phyloP scores from a whole-genome alignment of 2,113 vertebrate species.

The Thinocorus orbignyianus region DNA sequence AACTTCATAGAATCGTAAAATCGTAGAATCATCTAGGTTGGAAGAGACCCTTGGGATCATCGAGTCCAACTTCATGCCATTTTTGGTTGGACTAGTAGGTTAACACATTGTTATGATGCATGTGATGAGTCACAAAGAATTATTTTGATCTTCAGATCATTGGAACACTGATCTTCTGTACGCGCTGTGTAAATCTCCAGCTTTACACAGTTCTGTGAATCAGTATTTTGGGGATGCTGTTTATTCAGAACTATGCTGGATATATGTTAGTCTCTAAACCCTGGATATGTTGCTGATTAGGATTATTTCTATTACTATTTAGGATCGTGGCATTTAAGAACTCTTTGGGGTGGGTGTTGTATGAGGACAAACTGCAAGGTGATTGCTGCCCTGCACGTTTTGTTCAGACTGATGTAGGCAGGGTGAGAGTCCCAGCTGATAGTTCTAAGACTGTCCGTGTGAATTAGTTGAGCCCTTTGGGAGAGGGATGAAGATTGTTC shows the following conservation, averaged over 20 bases:
- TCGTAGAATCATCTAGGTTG: too few species aligned
- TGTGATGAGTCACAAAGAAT: background rate
- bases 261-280: background rate
- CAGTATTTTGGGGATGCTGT: background rate
- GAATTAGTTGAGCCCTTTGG: background rate
- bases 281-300: background rate
- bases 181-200: background rate
- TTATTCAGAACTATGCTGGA: background rate
- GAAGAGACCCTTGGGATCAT: too few species aligned
- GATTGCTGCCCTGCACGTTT: background rate
- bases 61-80: background rate
- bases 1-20: too few species aligned
- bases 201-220: background rate
- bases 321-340: background rate
- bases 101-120: background rate
- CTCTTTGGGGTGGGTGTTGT: background rate
- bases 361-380: background rate
- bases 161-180: background rate
- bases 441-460: background rate
- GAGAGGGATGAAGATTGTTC: background rate
- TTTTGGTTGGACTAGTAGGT: background rate
- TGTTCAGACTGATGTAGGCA: background rate
- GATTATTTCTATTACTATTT: background rate
- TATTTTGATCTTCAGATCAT: background rate
- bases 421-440: background rate